Evolutionary conservation across 53 echinoderm and acorn worm genomes (phyloP).

Genomic region (Apostichopus leukothele): DNA sequence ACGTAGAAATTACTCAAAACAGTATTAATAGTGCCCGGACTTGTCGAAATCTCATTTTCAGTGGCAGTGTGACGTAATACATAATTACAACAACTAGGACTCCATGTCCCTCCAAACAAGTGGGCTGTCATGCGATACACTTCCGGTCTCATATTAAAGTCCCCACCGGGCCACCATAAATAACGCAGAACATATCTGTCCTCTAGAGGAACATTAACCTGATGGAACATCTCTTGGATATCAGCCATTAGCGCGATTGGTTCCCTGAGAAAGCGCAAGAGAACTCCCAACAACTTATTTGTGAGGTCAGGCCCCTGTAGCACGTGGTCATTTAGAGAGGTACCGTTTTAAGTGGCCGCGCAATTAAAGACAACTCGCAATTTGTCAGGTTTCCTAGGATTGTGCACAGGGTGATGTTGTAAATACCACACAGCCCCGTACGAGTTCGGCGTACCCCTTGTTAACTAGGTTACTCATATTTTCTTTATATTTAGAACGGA

Average conservation of each 20-base stretch:
- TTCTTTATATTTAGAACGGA: slow-evolving; percentile 22
- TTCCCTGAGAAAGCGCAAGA: slow-evolving; percentile 50
- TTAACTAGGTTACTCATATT: background rate
- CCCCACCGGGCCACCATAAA: slow-evolving; percentile 55
- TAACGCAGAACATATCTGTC: slow-evolving; percentile 47
- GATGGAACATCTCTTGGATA: slow-evolving; percentile 55
- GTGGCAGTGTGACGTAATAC: slow-evolving; percentile 36
- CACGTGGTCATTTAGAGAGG: slow-evolving; percentile 60
- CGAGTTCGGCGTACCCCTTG: slow-evolving; percentile 47
- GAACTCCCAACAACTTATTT: slow-evolving; percentile 55
- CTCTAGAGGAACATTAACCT: slow-evolving; percentile 35
- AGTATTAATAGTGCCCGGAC: slow-evolving; percentile 38
- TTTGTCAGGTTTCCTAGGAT: slow-evolving; percentile 33
- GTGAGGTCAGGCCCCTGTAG: slow-evolving; percentile 63
- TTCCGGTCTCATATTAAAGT: slow-evolving; percentile 13
- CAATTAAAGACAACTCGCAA: slow-evolving; percentile 65
- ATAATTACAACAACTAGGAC: slow-evolving; percentile 46
- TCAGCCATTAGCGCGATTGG: slow-evolving; percentile 40
- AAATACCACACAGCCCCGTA: slow-evolving; percentile 56
- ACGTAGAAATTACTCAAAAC: slow-evolving; percentile 67
- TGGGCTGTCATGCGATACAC: slow-evolving; percentile 53
- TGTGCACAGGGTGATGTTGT: slow-evolving; percentile 61
- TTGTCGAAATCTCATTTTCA: slow-evolving; percentile 9
- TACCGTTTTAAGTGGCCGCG: slow-evolving; percentile 52
- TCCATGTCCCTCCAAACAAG: slow-evolving; percentile 46